These are phyloP conservation scores for Vespertilio murinus DNA, from an alignment of 2,797 vertebrate genomes.

Conservation along the genomic window DNA sequence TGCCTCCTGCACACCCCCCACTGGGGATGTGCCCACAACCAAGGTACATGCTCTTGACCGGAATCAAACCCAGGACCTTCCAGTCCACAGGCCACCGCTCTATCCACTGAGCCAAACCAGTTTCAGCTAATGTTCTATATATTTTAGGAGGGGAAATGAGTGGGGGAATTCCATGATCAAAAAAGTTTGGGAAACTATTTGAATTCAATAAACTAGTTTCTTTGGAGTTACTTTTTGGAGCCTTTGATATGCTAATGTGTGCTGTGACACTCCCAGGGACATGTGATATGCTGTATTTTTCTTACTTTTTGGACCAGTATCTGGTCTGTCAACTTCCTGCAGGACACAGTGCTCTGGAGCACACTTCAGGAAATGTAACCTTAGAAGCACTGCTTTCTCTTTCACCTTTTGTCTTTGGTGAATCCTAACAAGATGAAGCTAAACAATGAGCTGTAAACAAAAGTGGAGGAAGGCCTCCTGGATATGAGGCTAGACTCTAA, in stretches of 20 bases:
- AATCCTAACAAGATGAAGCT: not conserved
- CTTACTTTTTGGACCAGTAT: not conserved
- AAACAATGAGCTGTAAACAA: not conserved
- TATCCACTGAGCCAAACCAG: too few relatives aligned
- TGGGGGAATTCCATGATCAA: not conserved
- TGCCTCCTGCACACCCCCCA: too few relatives aligned
- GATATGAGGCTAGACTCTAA: not conserved
- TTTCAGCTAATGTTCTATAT: not conserved
- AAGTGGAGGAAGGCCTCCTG: not conserved
- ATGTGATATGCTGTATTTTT: not conserved
- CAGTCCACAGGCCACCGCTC: too few relatives aligned
- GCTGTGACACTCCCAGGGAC: not conserved
- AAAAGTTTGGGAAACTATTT: not conserved
- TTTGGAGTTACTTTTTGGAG: not conserved
- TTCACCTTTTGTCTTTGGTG: not conserved
- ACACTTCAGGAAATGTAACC: not conserved
- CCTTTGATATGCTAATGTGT: not conserved
- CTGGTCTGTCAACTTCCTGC: not conserved
- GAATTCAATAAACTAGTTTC: constrained; percentile 6
- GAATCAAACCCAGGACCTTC: too few relatives aligned
- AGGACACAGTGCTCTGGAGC: not conserved
- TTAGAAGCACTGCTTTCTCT: not conserved
- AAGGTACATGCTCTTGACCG: too few relatives aligned
- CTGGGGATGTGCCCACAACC: too few relatives aligned
- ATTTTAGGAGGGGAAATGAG: not conserved